Conservation (phyloP, 2,888 invertebrate species). For the Drosophila meridionalis region DNA sequence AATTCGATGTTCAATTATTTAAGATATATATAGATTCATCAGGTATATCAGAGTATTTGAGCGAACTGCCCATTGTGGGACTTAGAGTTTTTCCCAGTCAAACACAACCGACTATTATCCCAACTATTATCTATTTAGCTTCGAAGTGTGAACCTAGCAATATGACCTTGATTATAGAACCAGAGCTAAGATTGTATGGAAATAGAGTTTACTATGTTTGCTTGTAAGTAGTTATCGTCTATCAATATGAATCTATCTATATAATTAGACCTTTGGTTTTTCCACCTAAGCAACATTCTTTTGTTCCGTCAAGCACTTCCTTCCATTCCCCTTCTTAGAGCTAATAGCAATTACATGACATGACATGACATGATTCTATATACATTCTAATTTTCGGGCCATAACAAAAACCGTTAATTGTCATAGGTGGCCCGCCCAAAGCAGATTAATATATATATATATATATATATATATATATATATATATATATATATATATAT, state of each 20-base stretch:
- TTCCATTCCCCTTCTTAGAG: not conserved
- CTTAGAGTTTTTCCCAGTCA: not conserved
- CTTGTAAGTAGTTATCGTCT: not conserved
- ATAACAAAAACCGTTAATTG: not conserved
- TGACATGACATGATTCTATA: conserved; percentile 1
- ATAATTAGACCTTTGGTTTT: not conserved
- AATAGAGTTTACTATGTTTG: not conserved
- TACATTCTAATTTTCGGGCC: not conserved
- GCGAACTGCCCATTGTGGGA: not conserved
- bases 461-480: conserved; percentile 1
- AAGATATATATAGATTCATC: not conserved
- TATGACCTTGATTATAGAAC: not conserved
- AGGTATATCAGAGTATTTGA: not conserved
- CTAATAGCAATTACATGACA: not conserved
- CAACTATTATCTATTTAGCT: not conserved
- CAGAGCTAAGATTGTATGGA: not conserved
- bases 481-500: not conserved
- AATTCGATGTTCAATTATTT: not conserved
- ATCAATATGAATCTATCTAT: not conserved
- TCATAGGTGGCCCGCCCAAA: not conserved
- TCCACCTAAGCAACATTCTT: not conserved
- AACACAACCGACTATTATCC: not conserved
- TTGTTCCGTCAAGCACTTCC: not conserved
- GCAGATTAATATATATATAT: not conserved
- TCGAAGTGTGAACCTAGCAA: not conserved